phyloP scores from a whole-genome alignment of 2,113 vertebrate genomes.

The Centropristis striata region DNA sequence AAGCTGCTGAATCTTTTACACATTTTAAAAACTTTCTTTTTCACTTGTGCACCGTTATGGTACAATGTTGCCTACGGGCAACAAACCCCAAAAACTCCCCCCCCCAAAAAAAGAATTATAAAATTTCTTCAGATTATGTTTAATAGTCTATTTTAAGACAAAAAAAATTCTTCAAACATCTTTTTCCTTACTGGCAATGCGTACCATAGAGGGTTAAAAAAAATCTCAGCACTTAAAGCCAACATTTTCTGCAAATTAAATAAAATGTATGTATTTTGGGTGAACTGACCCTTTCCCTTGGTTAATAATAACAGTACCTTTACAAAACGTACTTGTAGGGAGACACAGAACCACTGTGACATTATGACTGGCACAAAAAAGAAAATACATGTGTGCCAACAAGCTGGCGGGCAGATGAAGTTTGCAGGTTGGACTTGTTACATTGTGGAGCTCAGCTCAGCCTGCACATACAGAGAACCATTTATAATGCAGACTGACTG shows the following conservation, averaged over 20 bases:
- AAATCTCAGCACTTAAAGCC: neutral
- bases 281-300: neutral
- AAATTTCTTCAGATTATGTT: too few relatives aligned
- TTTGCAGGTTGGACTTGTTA: neutral
- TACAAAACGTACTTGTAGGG: neutral
- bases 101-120: too few relatives aligned
- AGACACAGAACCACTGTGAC: slow-evolving; percentile 25
- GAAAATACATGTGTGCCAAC: slow-evolving; percentile 36
- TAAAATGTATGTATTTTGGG: too few relatives aligned
- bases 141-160: too few relatives aligned
- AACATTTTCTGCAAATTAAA: neutral
- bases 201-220: too few relatives aligned
- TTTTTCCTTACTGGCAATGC: too few relatives aligned
- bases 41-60: too few relatives aligned
- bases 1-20: too few relatives aligned
- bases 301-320: neutral
- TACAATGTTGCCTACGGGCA: too few relatives aligned
- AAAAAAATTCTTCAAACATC: too few relatives aligned
- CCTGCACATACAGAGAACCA: slow-evolving; percentile 17
- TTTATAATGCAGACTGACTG: slow-evolving; percentile 26
- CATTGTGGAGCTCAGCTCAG: slow-evolving; percentile 3
- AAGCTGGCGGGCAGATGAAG: slow-evolving; percentile 11
- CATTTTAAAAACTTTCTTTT: too few relatives aligned
- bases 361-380: neutral
- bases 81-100: too few relatives aligned